phyloP scores from a whole-genome alignment of 2,888 invertebrate species.

The Microplitis deprimator region DNA sequence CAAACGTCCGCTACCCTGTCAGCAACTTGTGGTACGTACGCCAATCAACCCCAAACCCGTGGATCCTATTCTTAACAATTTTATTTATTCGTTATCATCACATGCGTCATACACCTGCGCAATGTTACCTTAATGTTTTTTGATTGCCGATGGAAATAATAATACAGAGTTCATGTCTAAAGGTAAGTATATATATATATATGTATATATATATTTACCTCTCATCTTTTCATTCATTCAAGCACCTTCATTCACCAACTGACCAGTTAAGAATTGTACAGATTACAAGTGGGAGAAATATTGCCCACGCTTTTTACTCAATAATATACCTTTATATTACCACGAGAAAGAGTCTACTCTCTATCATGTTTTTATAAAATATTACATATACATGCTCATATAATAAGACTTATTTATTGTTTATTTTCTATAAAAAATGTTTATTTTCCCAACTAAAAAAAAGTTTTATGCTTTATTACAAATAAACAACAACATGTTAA shows the following conservation, averaged over 20 bases:
- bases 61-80: conserved; percentile 4
- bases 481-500: conserved; percentile 16
- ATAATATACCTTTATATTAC: neutral
- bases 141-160: neutral
- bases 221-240: neutral
- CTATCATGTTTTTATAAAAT: neutral
- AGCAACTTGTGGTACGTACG: conserved; percentile 27
- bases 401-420: neutral
- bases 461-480: neutral
- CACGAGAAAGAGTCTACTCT: neutral
- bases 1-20: conserved; percentile 50
- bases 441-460: neutral
- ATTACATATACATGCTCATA: neutral
- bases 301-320: conserved; percentile 3
- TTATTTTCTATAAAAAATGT: neutral
- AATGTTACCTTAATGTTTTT: neutral
- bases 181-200: neutral
- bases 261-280: conserved; percentile 11
- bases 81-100: neutral
- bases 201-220: neutral
- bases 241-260: conserved; percentile 15
- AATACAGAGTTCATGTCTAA: neutral
- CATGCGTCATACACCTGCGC: conserved; percentile 32
- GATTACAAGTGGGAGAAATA: conserved; percentile 14
- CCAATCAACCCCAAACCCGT: conserved; percentile 27